Conservation (phyloP, 2,797 vertebrate genomes). For the Helarctos malayanus region DNA sequence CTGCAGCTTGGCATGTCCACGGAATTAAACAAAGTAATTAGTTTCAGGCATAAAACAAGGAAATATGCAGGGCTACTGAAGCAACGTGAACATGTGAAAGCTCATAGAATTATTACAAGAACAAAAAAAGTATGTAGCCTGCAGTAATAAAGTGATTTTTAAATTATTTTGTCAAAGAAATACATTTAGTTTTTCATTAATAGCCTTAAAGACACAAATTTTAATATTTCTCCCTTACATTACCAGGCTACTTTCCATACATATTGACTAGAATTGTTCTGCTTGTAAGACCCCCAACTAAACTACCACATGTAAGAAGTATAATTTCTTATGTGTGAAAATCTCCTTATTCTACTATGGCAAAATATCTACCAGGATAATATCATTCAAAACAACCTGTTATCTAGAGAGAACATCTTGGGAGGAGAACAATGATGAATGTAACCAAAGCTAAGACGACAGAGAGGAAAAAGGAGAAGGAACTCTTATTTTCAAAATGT, state of each 20-base stretch:
- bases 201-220: slow-evolving; percentile 89
- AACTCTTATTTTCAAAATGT: slow-evolving; percentile 11
- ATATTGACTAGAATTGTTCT: slow-evolving; percentile 88
- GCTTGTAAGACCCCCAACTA: slow-evolving; percentile 75
- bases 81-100: slow-evolving; percentile 79
- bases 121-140: slow-evolving; percentile 84
- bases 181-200: slow-evolving; percentile 89
- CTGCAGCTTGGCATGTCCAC: slow-evolving; percentile 92
- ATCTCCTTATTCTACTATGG: background rate
- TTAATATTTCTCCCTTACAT: slow-evolving; percentile 86
- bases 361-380: background rate
- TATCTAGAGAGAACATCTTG: background rate
- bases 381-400: background rate
- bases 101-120: slow-evolving; percentile 78
- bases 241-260: slow-evolving; percentile 84
- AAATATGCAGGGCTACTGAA: slow-evolving; percentile 73
- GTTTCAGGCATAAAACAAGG: slow-evolving; percentile 85
- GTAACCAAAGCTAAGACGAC: background rate
- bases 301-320: slow-evolving; percentile 72
- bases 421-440: background rate
- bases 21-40: slow-evolving; percentile 95
- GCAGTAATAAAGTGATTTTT: slow-evolving; percentile 88
- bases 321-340: slow-evolving; percentile 76
- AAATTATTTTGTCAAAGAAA: slow-evolving; percentile 89
- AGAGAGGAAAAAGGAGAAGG: background rate